Base-by-base conservation (phyloP, 2,113 vertebrate genomes). In the Acrocephalus arundinaceus region DNA sequence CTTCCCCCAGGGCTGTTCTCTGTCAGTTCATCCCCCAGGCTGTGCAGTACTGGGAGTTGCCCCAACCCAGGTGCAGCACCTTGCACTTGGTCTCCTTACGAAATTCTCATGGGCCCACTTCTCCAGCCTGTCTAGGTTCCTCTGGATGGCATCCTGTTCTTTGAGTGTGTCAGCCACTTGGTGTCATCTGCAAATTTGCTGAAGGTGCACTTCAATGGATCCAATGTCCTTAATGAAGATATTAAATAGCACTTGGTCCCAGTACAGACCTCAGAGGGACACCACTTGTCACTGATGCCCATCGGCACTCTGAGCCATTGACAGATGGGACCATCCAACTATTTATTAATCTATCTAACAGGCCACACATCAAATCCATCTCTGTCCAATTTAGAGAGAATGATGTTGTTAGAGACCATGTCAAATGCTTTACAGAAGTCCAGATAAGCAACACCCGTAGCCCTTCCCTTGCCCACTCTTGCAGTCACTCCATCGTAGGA, bases 231-330 rank as follows among this genome's bases (percentile, higher is more conserved):
- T 66, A 58, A 73, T 37, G 27, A 66, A 58, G 45, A 45, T 8
- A 74, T 4, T 59, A 74, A 59, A 74, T 3, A 59, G 19, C 52
- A 28, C 13, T n/a, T 39, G 33, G 45, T 33, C 33, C 27, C 37
- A 45, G 15, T 28, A 45, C 8, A 19, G 59, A 37, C 37, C 27
- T 43, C 35, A 55, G 35, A 8, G 41, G 28, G 25, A 55, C 35
- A 74, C 22, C 22, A 19, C 43, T 45, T 37, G 31, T n/a, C 71
- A 58, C 51, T 35, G 20, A 31, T 59, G 45, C 52, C 52, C 45
- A 39, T 20, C 1, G 2, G 33, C 45, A 68, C 46, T 68, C 21
- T 0, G 0, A 66, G 12, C 21, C 51, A 58, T 11, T 51, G 61
- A 81, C 52, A 73, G 31, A 24, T 66, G 45, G 10, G 23, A 74